Evolutionary conservation across 1,140 invertebrate genomes (phyloP).

Genomic region (Lanistes nyassanus): DNA sequence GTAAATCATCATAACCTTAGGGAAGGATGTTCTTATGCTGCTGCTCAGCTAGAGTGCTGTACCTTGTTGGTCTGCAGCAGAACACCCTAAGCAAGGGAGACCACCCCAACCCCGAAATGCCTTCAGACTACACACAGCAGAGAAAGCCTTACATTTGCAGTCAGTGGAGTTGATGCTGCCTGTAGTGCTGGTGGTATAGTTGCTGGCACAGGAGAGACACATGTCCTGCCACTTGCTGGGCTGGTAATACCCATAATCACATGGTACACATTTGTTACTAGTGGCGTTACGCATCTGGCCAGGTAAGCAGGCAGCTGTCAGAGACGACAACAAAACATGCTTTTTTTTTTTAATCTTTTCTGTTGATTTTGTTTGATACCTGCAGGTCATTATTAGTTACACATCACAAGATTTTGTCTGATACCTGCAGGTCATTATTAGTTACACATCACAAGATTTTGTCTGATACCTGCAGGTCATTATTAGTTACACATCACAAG

Average conservation of each 20-base stretch:
- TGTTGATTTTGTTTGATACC: too few relatives aligned
- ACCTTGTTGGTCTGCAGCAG: too few relatives aligned
- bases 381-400: neutral
- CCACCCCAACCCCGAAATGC: too few relatives aligned
- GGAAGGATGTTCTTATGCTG: too few relatives aligned
- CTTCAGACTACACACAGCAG: too few relatives aligned
- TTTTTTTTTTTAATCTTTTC: too few relatives aligned
- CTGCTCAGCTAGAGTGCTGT: too few relatives aligned
- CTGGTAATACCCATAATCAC: neutral
- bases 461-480: too few relatives aligned
- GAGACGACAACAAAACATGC: neutral
- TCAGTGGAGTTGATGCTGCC: slow-evolving; percentile 15
- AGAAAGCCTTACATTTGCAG: slow-evolving; percentile 31
- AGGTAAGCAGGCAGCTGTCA: neutral
- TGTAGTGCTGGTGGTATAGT: neutral
- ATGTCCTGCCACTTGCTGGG: neutral
- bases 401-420: neutral
- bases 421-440: neutral
- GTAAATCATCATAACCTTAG: too few relatives aligned
- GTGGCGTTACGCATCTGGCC: neutral
- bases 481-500: too few relatives aligned
- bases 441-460: too few relatives aligned
- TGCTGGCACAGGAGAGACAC: neutral
- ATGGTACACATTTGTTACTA: neutral
- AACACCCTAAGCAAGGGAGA: too few relatives aligned